Percentiles rank a stretch among this genome's conserved stretches.
phyloP scores from a whole-genome alignment of 2,888 invertebrate species.

The Hesperia comma region DNA sequence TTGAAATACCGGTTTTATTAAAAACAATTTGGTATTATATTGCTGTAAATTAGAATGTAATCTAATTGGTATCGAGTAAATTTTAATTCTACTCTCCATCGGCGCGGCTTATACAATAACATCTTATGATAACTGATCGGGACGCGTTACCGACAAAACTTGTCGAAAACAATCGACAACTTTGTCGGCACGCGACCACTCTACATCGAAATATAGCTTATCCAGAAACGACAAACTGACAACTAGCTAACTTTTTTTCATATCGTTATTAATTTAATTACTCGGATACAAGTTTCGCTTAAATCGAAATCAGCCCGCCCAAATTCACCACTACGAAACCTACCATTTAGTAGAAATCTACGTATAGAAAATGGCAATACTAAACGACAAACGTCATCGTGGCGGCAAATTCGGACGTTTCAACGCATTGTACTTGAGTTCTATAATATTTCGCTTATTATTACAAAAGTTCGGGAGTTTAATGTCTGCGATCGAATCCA shows the following conservation, averaged over 20 bases:
- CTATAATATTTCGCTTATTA: conserved; percentile 71
- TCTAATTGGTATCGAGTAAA: neutral
- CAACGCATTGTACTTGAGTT: conserved; percentile 62
- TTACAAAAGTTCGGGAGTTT: conserved; percentile 60
- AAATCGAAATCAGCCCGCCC: conserved; percentile 57
- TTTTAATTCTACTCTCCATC: conserved; percentile 18
- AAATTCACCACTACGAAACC: conserved; percentile 45
- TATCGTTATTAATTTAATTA: conserved; percentile 22
- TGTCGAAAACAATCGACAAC: conserved; percentile 39
- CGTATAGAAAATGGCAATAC: conserved; percentile 48
- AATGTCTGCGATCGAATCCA: conserved; percentile 61
- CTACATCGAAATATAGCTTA: conserved; percentile 54
- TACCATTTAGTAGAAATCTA: conserved; percentile 46
- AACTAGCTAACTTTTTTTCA: conserved; percentile 67
- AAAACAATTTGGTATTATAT: neutral
- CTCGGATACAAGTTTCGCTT: conserved; percentile 74
- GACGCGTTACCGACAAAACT: conserved; percentile 44
- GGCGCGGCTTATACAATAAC: conserved; percentile 45
- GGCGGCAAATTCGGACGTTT: conserved; percentile 13
- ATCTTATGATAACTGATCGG: conserved; percentile 66
- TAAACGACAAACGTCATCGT: conserved; percentile 36
- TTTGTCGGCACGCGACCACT: conserved; percentile 47
- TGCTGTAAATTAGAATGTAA: neutral
- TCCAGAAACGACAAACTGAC: conserved; percentile 70
- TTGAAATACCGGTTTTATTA: neutral